phyloP scores from a whole-genome alignment of 2,797 vertebrate genomes.

The Alfaro cultratus region DNA sequence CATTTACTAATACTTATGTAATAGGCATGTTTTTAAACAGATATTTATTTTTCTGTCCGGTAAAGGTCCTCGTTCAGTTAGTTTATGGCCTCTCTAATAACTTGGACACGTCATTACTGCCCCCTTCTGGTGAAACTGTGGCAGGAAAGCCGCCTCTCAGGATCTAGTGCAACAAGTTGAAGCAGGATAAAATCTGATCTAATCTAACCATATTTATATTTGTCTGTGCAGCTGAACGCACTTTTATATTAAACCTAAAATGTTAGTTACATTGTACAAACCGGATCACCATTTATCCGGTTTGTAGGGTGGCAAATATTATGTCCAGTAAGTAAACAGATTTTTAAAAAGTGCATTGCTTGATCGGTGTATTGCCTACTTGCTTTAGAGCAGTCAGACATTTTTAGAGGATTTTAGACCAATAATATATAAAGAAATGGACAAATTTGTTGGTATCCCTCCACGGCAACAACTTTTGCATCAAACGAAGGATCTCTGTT shows the following conservation, averaged over 20 bases:
- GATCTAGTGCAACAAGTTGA: neutral
- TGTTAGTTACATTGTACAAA: too few species aligned
- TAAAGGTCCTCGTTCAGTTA: neutral
- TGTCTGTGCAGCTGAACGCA: neutral
- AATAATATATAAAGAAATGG: neutral
- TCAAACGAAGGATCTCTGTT: neutral
- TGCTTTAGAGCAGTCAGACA: neutral
- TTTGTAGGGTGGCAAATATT: neutral
- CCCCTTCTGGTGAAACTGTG: slow-evolving; percentile 48
- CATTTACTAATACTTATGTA: neutral
- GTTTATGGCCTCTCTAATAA: neutral
- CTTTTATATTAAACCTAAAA: neutral
- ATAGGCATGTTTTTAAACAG: neutral
- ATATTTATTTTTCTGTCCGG: neutral
- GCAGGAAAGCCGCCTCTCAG: slow-evolving; percentile 2
- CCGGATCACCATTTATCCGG: too few species aligned
- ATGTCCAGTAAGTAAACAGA: neutral
- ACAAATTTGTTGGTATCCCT: neutral
- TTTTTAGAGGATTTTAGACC: neutral
- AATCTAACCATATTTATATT: neutral
- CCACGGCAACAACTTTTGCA: neutral
- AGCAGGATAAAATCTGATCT: neutral
- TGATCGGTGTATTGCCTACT: neutral
- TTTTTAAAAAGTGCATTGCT: neutral
- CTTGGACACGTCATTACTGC: slow-evolving; percentile 10